These are phyloP conservation scores for Pollachius pollachius DNA, from an alignment of 2,113 vertebrate genomes.

Conservation along the genomic window DNA sequence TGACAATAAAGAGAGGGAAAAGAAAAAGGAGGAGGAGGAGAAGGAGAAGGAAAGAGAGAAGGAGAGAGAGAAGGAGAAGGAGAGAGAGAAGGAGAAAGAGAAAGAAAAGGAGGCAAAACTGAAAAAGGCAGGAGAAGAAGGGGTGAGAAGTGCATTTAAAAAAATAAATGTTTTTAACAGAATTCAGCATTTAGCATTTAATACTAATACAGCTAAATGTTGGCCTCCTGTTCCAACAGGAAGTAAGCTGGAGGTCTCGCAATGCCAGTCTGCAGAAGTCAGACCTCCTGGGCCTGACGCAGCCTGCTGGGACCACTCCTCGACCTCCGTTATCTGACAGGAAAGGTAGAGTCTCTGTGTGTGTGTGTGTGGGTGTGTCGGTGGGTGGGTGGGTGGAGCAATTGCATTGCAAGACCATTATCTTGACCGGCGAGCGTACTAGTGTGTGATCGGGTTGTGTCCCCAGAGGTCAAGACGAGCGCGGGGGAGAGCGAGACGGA, in stretches of 20 bases:
- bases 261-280: constrained; percentile 83
- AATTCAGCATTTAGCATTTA: neutral
- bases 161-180: neutral
- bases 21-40: constrained; percentile 65
- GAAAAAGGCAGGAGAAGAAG: constrained; percentile 10
- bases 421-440: neutral
- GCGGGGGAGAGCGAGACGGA: constrained; percentile 69
- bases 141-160: constrained; percentile 6
- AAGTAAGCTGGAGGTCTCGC: constrained; percentile 82
- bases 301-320: constrained; percentile 67
- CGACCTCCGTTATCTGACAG: constrained; percentile 59
- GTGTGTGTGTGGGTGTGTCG: neutral
- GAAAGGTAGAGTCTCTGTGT: constrained; percentile 48
- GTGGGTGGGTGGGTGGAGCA: too few species aligned
- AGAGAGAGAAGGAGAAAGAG: constrained; percentile 60
- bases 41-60: constrained; percentile 74
- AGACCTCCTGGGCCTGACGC: constrained; percentile 79
- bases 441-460: constrained; percentile 31
- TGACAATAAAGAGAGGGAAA: constrained; percentile 63
- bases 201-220: neutral
- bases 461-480: constrained; percentile 63
- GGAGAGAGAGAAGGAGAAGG: constrained; percentile 9
- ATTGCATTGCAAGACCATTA: too few species aligned
- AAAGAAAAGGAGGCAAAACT: constrained; percentile 54
- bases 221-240: constrained; percentile 56